phyloP scores from a whole-genome alignment of 2,113 vertebrate species.

The Neolamprologus falcicula region DNA sequence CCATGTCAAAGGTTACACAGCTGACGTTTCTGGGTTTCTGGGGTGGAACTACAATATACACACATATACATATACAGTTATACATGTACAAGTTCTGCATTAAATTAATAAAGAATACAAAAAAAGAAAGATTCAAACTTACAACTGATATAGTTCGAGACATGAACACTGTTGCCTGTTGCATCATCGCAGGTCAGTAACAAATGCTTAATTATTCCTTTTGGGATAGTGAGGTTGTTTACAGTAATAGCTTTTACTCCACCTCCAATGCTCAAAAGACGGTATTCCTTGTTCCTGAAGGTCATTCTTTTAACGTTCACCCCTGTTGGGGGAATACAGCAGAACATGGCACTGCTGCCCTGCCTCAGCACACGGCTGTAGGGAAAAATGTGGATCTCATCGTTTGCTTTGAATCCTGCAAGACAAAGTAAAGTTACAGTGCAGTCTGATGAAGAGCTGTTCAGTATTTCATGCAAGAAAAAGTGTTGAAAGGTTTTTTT shows the following conservation, averaged over 20 bases:
- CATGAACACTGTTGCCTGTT: fast-evolving
- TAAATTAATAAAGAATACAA: background rate
- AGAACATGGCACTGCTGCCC: conserved; percentile 30
- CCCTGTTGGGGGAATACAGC: conserved; percentile 45
- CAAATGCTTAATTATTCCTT: fast-evolving
- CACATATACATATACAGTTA: background rate
- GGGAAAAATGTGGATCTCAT: conserved; percentile 24
- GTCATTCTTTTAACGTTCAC: background rate
- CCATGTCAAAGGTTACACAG: conserved; percentile 48
- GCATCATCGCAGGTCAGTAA: background rate
- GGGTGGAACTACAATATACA: conserved; percentile 31
- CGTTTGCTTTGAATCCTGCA: background rate
- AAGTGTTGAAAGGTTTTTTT: background rate
- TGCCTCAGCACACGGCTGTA: background rate
- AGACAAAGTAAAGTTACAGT: background rate
- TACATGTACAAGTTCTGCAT: background rate
- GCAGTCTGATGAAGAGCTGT: background rate
- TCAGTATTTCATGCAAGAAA: background rate
- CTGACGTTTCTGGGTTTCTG: conserved; percentile 49
- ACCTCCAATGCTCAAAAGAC: background rate
- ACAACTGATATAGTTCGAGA: conserved; percentile 45
- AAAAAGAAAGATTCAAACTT: background rate
- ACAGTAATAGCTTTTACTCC: conserved; percentile 45
- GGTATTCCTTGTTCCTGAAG: background rate
- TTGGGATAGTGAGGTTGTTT: conserved; percentile 11